A percentile compares a stretch with the other conserved stretches of the same genome.
phyloP scores from a whole-genome alignment of 1,140 invertebrate genomes.

The Nomia melanderi region DNA sequence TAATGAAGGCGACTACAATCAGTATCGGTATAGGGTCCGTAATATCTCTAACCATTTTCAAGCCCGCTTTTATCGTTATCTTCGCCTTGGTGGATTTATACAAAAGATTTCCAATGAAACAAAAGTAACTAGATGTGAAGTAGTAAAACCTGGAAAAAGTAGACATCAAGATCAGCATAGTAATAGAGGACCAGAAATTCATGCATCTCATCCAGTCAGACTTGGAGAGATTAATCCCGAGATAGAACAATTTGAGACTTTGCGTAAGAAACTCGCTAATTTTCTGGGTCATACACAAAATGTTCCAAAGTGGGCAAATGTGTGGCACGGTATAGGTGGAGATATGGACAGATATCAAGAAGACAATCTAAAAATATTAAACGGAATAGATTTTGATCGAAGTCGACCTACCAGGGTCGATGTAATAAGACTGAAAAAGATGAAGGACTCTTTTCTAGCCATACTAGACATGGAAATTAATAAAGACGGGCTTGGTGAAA shows the following conservation, averaged over 20 bases:
- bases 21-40: not conserved
- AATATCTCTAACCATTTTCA: not conserved
- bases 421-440: not conserved
- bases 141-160: not conserved
- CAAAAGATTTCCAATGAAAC: not conserved
- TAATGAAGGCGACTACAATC: not conserved
- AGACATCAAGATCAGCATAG: not conserved
- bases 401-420: not conserved
- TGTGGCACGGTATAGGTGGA: constrained; percentile 10
- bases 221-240: not conserved
- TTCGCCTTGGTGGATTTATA: not conserved
- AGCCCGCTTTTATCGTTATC: not conserved
- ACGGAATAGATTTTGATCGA: constrained; percentile 16
- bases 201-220: not conserved
- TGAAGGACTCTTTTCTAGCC: not conserved
- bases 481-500: no score
- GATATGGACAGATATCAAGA: constrained; percentile 2
- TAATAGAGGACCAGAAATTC: not conserved
- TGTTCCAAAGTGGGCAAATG: not conserved
- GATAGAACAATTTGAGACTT: not conserved
- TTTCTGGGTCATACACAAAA: not conserved
- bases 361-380: not conserved
- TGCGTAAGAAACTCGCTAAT: not conserved
- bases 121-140: not conserved
- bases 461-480: no score